These are phyloP conservation scores for Leptocoma aspasia DNA, from an alignment of 2,113 vertebrate genomes.

Conservation along the genomic window DNA sequence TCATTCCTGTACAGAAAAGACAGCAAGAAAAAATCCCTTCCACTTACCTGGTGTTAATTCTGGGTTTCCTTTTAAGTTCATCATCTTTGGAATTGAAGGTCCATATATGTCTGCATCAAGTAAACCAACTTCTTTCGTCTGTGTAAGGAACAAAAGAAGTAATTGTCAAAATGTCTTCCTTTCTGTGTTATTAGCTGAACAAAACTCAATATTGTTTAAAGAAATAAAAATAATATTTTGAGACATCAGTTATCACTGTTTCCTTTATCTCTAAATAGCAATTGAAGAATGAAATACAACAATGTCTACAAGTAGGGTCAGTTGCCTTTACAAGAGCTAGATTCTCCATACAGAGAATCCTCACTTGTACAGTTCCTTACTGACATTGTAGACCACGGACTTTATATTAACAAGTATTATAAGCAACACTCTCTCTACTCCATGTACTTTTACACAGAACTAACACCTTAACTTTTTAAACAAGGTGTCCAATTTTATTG, in stretches of 20 bases:
- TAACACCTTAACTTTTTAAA: neutral
- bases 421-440: neutral
- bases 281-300: neutral
- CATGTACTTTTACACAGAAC: neutral
- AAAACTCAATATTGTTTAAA: neutral
- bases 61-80: conserved; percentile 94
- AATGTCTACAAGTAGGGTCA: neutral
- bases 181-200: neutral
- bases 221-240: neutral
- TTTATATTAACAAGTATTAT: neutral
- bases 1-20: neutral
- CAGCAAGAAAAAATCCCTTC: neutral
- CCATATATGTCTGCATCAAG: conserved; percentile 94
- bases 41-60: conserved; percentile 87
- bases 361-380: neutral
- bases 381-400: neutral
- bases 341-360: neutral
- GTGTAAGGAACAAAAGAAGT: neutral
- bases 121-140: conserved; percentile 87
- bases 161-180: neutral
- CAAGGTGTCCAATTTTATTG: neutral
- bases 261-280: neutral
- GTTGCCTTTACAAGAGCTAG: neutral
- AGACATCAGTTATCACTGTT: neutral
- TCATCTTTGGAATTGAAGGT: conserved; percentile 92